Evolutionary conservation across 2,797 vertebrate species (phyloP), one percentile per base, ranked within the genome.

Genomic region (Anolis apletophallus): DNA sequence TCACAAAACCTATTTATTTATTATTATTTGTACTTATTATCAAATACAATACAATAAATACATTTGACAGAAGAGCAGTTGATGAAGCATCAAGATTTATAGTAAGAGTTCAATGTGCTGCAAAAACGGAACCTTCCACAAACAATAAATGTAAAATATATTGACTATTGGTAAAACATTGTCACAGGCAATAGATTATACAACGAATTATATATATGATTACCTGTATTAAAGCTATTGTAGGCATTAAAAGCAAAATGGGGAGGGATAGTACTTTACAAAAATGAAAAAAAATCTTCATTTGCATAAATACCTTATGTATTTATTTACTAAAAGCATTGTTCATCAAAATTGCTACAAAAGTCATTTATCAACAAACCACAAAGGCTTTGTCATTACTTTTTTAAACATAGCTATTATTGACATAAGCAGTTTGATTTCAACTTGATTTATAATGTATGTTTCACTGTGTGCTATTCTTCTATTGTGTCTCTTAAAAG

Each of bases 391-490:
- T 86, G 13, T 72, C 54, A 81, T 72, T 2, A 85, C 85, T 86
- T 90, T 81, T 94, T 93, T 85, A 93, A 94, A 86, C 40, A 89
- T 84, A 81, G 3, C 84, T 90, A 55, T 89, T 86, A 90, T 80
- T 88, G 89, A n/a, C 80, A 88, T 80, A 91, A 89, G 0, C 69
- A 88, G 46, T 90, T 92, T 93, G 68, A 93, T 82, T 91, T 72
- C 2, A 36, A 34, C 23, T 88, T 93, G 85, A 95, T 94, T 87
- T 93, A 93, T 92, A 93, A 88, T 29, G 75, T 0, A 85, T 19
- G 16, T 75, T 93, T 89, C 78, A 87, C 0, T 36, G 3, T 74
- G 67, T 73, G 55, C 85, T 87, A 89, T 90, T 95, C 91, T 92
- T 88, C 88, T 87, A 87, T 50, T 64, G 10, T n/a, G 84, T 85